Conservation (phyloP, 2,888 invertebrate genomes). For the Ametastegia equiseti region DNA sequence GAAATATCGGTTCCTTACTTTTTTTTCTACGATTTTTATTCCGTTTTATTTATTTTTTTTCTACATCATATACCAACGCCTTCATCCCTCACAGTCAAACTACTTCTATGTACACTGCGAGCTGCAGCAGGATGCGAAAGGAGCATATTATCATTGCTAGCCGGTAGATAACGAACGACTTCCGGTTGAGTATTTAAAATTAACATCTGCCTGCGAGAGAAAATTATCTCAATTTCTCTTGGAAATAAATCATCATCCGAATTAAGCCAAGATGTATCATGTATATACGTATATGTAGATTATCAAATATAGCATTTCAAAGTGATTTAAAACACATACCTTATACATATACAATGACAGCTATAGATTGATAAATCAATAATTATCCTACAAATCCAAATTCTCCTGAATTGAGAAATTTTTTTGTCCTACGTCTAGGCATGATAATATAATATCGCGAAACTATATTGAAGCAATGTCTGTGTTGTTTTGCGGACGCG, state of each 20-base stretch:
- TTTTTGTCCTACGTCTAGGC: not conserved
- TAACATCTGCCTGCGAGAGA: constrained; percentile 26
- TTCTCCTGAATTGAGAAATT: not conserved
- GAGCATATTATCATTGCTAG: constrained; percentile 28
- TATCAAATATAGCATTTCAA: not conserved
- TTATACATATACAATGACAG: not conserved
- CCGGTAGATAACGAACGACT: constrained; percentile 39
- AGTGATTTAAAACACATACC: not conserved
- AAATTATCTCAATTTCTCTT: constrained; percentile 39
- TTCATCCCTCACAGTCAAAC: not conserved
- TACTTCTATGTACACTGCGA: not conserved
- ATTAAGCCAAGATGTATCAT: constrained; percentile 10
- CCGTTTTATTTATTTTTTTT: not conserved
- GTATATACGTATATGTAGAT: not conserved
- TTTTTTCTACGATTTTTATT: too few species aligned
- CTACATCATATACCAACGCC: not conserved
- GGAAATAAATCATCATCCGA: constrained; percentile 12
- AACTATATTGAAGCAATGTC: not conserved
- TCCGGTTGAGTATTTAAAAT: constrained; percentile 42
- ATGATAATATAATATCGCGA: not conserved
- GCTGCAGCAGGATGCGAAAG: constrained; percentile 33
- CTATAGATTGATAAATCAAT: not conserved
- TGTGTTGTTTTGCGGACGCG: too few species aligned
- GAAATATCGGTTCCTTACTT: too few species aligned
- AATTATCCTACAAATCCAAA: too few species aligned